Evolutionary conservation across 2,113 vertebrate genomes (phyloP).

Genomic region (Lathamus discolor): DNA sequence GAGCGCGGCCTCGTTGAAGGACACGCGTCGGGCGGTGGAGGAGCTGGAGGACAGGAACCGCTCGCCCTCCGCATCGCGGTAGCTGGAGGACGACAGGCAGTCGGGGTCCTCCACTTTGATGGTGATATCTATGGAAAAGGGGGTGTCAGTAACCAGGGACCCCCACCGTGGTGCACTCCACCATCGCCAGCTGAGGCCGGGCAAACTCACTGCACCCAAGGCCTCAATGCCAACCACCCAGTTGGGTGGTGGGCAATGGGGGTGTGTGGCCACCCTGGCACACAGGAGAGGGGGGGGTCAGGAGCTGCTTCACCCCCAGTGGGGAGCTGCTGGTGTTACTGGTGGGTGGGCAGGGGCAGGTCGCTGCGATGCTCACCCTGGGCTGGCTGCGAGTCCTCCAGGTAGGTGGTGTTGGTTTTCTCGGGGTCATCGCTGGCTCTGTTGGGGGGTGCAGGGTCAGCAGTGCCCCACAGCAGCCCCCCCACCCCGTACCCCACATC

Average conservation of each 20-base stretch:
- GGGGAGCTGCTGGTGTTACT: not conserved
- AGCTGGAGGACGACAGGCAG: constrained; percentile 82
- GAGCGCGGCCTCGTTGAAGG: constrained; percentile 96
- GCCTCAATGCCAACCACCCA: not conserved
- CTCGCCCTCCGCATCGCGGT: constrained; percentile 86
- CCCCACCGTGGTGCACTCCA: rapidly evolving
- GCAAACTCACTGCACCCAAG: not conserved
- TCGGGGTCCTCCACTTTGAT: constrained; percentile 90
- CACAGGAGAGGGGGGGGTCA: not conserved
- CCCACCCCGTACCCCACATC: not conserved
- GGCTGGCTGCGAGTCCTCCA: constrained; percentile 86
- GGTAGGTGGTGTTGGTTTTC: constrained; percentile 89
- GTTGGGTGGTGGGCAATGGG: no score
- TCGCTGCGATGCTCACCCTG: constrained; percentile 80
- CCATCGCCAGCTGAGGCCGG: not conserved
- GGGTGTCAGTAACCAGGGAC: not conserved
- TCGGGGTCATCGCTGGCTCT: constrained; percentile 90
- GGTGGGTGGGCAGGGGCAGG: rapidly evolving
- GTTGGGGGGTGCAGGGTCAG: not conserved
- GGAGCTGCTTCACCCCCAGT: not conserved
- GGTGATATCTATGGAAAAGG: constrained; percentile 81
- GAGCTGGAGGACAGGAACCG: constrained; percentile 89
- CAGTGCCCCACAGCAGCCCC: not conserved
- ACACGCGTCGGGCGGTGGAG: constrained; percentile 88
- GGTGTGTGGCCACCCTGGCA: not conserved